Base-by-base conservation (phyloP, 2,888 invertebrate genomes). In the Machimus atricapillus region DNA sequence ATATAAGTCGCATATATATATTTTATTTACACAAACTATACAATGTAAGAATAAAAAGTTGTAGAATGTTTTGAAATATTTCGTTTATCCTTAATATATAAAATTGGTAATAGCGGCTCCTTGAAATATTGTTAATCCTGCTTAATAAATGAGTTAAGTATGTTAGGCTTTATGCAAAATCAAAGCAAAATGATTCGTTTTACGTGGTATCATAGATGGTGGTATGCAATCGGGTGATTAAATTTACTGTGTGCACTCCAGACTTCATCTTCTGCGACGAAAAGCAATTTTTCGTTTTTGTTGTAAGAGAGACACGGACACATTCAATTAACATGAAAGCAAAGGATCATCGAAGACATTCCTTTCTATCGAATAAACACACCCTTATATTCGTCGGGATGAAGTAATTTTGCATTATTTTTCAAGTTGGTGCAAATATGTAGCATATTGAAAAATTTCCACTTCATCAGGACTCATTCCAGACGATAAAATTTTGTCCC, bases 401-500 rank as follows among this genome's bases (percentile, higher is more conserved):
- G 34, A 82, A 56, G 56, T 82, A 56, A 82, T 82, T 56, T 56
- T 58, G 27, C n/a, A 82, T 23, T 27, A 56, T 82, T 52, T 82
- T 58, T 56, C 23, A 34, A 82, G 31, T 82, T 82, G 19, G 58
- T 34, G 34, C 82, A 34, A 85, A 79, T 74, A 85, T 73, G 66
- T 40, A 85, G 81, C 85, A 87, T 86, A 87, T 86, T 87, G 90
- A 90, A 90, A 92, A 91, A 91, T 92, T 92, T 92, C 92, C 92
- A 92, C 92, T 91, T 92, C 92, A 92, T 91, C 92, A 91, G 91
- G 91, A 91, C 90, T 91, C 91, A 92, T 92, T 92, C 92, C 92
- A 91, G 90, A 89, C 91, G 90, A 92, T 92, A 92, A 92, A 92
- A 91, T 92, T 90, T 90, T 87, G 79, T 43, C 46, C 43, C 34